These are phyloP conservation scores for Accipiter cooperii DNA, from an alignment of 2,113 vertebrate genomes.

Conservation along the genomic window DNA sequence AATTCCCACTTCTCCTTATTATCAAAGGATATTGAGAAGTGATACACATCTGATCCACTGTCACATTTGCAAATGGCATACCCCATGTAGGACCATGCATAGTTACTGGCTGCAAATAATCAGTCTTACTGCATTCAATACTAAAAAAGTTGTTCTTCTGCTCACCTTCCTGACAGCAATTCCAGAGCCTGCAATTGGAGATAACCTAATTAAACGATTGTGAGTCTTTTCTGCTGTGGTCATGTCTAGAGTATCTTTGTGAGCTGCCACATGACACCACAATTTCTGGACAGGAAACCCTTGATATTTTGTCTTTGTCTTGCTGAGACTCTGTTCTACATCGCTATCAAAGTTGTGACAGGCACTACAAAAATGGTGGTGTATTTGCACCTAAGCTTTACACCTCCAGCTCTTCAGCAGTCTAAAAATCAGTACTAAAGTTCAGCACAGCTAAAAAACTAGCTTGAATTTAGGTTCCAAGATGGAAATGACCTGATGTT, in stretches of 20 bases:
- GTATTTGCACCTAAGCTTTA: neutral
- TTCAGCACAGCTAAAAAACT: neutral
- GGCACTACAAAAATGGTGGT: neutral
- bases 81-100: neutral
- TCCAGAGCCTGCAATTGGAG: neutral
- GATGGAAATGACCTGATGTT: constrained; percentile 19
- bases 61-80: neutral
- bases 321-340: neutral
- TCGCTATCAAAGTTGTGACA: neutral
- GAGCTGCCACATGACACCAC: neutral
- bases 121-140: neutral
- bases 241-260: neutral
- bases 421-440: neutral
- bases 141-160: neutral
- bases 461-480: neutral
- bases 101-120: neutral
- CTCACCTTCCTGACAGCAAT: neutral
- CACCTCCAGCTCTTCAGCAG: neutral
- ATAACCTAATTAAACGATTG: neutral
- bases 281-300: neutral
- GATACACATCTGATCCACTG: neutral
- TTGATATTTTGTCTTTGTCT: neutral
- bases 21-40: neutral
- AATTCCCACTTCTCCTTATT: neutral
- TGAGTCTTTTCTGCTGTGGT: neutral